Conservation (phyloP, 2,797 vertebrate genomes). For the Chloroceryle amazona region DNA sequence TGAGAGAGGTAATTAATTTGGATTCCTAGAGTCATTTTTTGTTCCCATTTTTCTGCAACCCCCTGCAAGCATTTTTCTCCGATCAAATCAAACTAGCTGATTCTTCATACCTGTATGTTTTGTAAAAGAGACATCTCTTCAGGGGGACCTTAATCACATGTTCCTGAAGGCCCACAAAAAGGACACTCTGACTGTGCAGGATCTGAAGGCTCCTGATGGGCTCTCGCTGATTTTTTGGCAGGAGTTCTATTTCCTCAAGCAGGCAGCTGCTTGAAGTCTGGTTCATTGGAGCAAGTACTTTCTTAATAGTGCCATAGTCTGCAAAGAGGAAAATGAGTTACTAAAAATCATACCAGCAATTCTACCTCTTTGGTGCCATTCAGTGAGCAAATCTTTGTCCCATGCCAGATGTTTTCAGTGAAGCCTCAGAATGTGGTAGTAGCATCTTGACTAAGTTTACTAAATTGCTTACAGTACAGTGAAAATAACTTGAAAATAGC, state of each 20-base stretch:
- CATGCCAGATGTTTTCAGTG: background rate
- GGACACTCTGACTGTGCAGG: conserved; percentile 93
- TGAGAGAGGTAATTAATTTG: background rate
- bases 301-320: conserved; percentile 97
- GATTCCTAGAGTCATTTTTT: background rate
- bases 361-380: background rate
- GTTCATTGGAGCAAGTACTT: conserved; percentile 93
- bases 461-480: background rate
- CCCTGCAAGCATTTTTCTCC: background rate
- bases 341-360: background rate
- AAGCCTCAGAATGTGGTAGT: background rate
- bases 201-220: conserved; percentile 93
- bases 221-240: conserved; percentile 87
- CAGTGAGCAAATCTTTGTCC: background rate
- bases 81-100: background rate
- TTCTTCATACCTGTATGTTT: conserved; percentile 87
- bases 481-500: background rate
- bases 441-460: background rate
- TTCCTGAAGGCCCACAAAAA: conserved; percentile 92
- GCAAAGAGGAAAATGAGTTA: conserved; percentile 9
- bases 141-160: conserved; percentile 95
- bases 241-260: conserved; percentile 94
- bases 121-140: conserved; percentile 94
- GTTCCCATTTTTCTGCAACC: background rate
- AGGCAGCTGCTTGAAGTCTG: conserved; percentile 90